Base-by-base conservation (phyloP, 2,888 invertebrate genomes). In the Thumatha senex region DNA sequence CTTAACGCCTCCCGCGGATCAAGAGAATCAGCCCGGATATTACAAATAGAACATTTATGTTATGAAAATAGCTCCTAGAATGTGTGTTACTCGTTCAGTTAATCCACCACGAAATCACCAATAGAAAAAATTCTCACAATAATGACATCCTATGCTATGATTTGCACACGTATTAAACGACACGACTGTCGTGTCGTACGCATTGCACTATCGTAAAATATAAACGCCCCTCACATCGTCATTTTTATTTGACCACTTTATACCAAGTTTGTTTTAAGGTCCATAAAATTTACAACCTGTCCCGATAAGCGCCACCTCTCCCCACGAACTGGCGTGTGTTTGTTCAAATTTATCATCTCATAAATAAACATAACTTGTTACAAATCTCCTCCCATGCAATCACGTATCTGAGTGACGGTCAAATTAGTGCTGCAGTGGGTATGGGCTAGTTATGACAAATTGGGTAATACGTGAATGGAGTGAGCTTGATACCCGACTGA, bases 231-330 rank as follows among this genome's bases (percentile, higher is more conserved):
- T 11, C 9, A 24, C 52, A 63, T 63, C 58, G 71, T 56, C 52
- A 65, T 57, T 70, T 73, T 71, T 65, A 73, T 72, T 70, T 68
- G 56, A 61, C 68, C 73, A 70, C 72, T 70, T 76, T 67, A 75
- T 70, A 74, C 65, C 59, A 66, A 74, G 73, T 76, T 76, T 74
- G 72, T 76, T 80, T 79, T 76, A 79, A 73, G 69, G 67, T 67
- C 71, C 51, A 76, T 82, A 79, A 82, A 81, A 76, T 80, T 80
- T 79, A 81, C 77, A 72, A 65, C 76, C 70, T 61, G 56, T 40
- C 57, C 65, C 62, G 79, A 79, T 79, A 79, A 78, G 72, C 69
- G 47, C 34, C 51, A 43, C 46, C 46, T 46, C 46, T 42, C 54
- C 58, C 58, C 55, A 54, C 61, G 57, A 67, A 38, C 48, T 70